Evolutionary conservation across 2,797 vertebrate genomes (phyloP), one percentile per base, ranked within the genome.

Genomic region (Schizothorax lantsangensis): DNA sequence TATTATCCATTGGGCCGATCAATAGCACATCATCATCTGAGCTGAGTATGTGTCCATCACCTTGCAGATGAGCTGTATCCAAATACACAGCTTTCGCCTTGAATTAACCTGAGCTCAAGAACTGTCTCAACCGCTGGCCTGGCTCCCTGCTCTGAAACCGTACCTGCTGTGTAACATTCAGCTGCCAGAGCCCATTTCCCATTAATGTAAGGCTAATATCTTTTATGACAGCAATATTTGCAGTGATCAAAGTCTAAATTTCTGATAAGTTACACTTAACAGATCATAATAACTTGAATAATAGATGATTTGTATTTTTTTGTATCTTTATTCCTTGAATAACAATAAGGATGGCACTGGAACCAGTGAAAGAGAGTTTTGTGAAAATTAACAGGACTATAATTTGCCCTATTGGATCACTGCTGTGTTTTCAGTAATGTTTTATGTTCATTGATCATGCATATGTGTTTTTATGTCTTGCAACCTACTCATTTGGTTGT

Each of bases 1-100:
- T 93, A 90, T 92, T 93, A 94, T 94, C 94, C 92, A 92, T 91
- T 90, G 90, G 89, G 88, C 85, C 88, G 89, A 95, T 95, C 95
- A 92, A 95, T 95, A 94, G 92, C 83, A 90, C 89, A 89, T 88
- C 90, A 92, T 93, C 93, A 92, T 93, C 93, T 90, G 87, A 92
- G 91, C 88, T 84, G 91, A 91, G 85, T 88, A 89, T 88, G 84
- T 92, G 94, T 94, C 93, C 91, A 90, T 95, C 94, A 92, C 90
- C 91, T 91, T 90, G 86, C 84, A 82, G 90, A 88, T 90, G 52
- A 6, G 69, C 87, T 87, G 93, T 92, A 94, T 95, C 94, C 90
- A 89, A 93, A 95, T 91, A 94, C 92, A 91, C 69, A 82, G 89
- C 93, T 93, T 94, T 95, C 91, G 30, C 85, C 90, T 93, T 93